These are phyloP conservation scores for Hololepta plana DNA, from an alignment of 2,888 invertebrate genomes.

Conservation along the genomic window DNA sequence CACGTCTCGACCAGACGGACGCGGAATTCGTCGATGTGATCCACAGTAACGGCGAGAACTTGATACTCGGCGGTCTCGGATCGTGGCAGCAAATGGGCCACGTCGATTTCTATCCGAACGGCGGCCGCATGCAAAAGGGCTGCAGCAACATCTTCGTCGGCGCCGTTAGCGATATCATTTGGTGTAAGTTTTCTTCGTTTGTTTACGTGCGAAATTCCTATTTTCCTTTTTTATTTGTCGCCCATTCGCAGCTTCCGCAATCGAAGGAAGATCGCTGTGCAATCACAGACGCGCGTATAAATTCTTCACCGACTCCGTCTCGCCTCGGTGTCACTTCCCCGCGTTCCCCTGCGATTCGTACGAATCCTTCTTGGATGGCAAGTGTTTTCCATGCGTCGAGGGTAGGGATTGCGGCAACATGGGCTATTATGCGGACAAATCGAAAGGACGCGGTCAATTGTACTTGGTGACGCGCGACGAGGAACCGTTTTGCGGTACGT, in stretches of 20 bases:
- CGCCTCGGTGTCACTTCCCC: conserved; percentile 78
- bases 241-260: conserved; percentile 47
- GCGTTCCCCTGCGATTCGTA: conserved; percentile 76
- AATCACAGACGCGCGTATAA: conserved; percentile 88
- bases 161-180: conserved; percentile 75
- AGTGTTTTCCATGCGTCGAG: conserved; percentile 51
- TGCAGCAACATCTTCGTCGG: conserved; percentile 85
- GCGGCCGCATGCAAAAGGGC: conserved; percentile 80
- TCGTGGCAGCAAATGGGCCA: conserved; percentile 86
- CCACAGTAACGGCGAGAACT: conserved; percentile 82
- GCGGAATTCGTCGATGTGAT: conserved; percentile 85
- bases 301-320: conserved; percentile 87
- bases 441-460: conserved; percentile 68
- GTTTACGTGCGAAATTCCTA: conserved; percentile 2
- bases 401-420: conserved; percentile 61
- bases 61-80: conserved; percentile 68
- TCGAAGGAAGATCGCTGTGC: conserved; percentile 75
- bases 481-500: conserved; percentile 76
- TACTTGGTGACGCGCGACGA: conserved; percentile 78
- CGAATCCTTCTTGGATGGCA: conserved; percentile 64
- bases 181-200: conserved; percentile 40
- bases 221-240: conserved; percentile 7
- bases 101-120: conserved; percentile 84
- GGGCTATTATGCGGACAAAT: conserved; percentile 84
- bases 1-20: conserved; percentile 66